Evolutionary conservation across 2,888 invertebrate species (phyloP), one percentile per base, ranked within the genome.

Genomic region (Eupithecia pulchellata): DNA sequence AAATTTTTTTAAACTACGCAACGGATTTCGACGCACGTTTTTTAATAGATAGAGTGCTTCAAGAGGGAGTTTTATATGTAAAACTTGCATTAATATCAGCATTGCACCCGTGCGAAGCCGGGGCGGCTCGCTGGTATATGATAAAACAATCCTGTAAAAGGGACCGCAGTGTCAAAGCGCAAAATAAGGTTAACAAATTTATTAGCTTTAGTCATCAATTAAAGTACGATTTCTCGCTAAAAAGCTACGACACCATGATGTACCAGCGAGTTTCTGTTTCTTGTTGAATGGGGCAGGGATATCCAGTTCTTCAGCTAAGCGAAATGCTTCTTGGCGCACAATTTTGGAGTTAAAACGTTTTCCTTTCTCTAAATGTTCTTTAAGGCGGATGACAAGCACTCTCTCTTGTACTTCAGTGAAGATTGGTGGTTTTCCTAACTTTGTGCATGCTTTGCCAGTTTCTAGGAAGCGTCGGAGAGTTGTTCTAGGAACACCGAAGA

Each of bases 371-470:
- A 66, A 13, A 60, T 25, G 17, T 25, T 60, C 5, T 42, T 66
- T n/a, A 3, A 66, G 42, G 8, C 66, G 42, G 20, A 32, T 32
- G 32, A 60, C 42, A 0, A 66, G 25, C 20, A 20, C 32, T 32
- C 25, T 42, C 25, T 66, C 66, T 47, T 66, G 66, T 17, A 13
- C 42, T 32, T 30, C 8, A 20, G 60, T 60, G 66, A 66, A 66
- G 4, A 11, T 66, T 20, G 66, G 13, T 13, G 9, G 6, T 47
- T 60, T 66, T 32, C 66, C 66, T 4, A 32, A 4, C 8, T 3
- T 66, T 2, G 60, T 60, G 42, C 13, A 14, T n/a, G 42, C 25
- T 42, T 30, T 29, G 9, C 66, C 66, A 60, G 27, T 66, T 30
- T 66, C 30, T 66, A 66, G 5, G 32, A 39, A 30, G 3, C 32